Conservation (phyloP, 2,888 invertebrate species). For the Amphiduros pacificus region DNA sequence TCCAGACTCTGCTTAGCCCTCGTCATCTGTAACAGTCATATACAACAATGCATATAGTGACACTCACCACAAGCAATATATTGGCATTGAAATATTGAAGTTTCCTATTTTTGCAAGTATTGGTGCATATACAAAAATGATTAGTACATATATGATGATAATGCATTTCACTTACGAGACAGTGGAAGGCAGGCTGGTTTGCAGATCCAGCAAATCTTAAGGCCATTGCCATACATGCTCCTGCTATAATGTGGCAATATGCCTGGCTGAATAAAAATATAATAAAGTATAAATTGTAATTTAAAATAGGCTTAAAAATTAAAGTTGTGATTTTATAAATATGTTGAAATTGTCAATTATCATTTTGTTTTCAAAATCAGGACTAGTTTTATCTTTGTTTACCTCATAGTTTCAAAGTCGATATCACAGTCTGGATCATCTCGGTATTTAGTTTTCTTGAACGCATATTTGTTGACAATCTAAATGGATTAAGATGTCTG, state of each 20-base stretch:
- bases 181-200: conserved; percentile 69
- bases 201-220: conserved; percentile 92
- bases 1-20: conserved; percentile 73
- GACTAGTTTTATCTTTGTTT: too few relatives aligned
- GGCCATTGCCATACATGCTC: conserved; percentile 91
- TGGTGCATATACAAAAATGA: too few relatives aligned
- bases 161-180: conserved; percentile 22
- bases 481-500: too few relatives aligned
- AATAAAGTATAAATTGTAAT: neutral
- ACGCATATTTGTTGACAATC: conserved; percentile 73
- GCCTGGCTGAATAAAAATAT: conserved; percentile 68
- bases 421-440: conserved; percentile 61
- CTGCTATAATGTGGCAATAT: conserved; percentile 93
- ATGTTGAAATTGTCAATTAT: neutral
- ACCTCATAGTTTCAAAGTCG: conserved; percentile 94
- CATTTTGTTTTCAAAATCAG: too few relatives aligned
- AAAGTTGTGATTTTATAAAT: neutral
- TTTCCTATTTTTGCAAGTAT: too few relatives aligned
- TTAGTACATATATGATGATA: too few relatives aligned
- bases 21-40: conserved; percentile 61
- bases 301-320: neutral
- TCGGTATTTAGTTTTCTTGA: conserved; percentile 65
- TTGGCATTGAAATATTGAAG: too few relatives aligned
- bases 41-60: neutral
- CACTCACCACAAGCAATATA: neutral